Evolutionary conservation across 2,797 vertebrate genomes (phyloP).

Genomic region (Astyanax mexicanus): DNA sequence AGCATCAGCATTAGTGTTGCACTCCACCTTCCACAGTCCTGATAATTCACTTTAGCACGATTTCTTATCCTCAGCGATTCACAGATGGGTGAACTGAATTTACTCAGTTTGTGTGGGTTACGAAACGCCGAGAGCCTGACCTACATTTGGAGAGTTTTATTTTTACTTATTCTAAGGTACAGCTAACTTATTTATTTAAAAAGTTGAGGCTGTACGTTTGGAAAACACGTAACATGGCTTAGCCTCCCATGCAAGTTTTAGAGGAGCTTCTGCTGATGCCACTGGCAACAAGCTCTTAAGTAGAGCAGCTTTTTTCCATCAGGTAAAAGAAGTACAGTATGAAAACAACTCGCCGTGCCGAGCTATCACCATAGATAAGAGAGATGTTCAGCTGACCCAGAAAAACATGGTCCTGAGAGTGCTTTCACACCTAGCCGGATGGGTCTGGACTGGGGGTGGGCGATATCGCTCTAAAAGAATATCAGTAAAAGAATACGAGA

Average conservation of each 20-base stretch:
- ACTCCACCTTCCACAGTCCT: background rate
- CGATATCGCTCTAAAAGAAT: no score
- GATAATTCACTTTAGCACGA: background rate
- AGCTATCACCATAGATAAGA: background rate
- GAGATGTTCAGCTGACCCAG: constrained; percentile 74
- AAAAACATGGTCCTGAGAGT: no score
- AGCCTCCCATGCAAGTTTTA: constrained; percentile 27
- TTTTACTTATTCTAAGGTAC: constrained; percentile 61
- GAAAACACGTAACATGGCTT: background rate
- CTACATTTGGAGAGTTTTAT: constrained; percentile 50
- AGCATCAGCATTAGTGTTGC: background rate
- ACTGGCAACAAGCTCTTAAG: background rate
- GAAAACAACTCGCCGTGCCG: background rate
- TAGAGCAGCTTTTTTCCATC: background rate
- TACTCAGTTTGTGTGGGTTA: constrained; percentile 63
- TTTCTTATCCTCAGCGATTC: background rate
- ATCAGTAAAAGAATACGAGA: no score
- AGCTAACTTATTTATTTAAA: constrained; percentile 56
- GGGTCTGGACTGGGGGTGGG: no score
- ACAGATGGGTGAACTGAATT: constrained; percentile 26
- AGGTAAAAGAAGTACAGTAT: background rate
- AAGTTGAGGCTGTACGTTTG: background rate
- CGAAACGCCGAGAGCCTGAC: constrained; percentile 64
- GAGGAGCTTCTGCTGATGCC: background rate
- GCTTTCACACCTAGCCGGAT: no score